Percentiles rank a stretch among this genome's conserved stretches.
These are phyloP conservation scores for Sylvilagus bachmani DNA, from an alignment of 2,113 vertebrate genomes.

Conservation along the genomic window DNA sequence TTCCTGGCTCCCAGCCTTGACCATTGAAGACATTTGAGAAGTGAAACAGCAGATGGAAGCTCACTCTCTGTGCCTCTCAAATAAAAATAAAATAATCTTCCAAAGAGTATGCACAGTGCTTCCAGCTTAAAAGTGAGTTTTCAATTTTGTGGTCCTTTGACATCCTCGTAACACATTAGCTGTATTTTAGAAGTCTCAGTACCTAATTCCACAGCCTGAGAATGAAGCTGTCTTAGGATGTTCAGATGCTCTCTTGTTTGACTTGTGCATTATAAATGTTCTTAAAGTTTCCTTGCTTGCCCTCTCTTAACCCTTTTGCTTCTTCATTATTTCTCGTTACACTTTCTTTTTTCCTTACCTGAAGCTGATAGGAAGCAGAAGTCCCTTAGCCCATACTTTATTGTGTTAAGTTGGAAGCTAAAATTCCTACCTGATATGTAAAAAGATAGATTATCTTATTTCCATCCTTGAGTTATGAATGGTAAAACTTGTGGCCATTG, in stretches of 20 bases:
- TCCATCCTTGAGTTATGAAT: constrained; percentile 47
- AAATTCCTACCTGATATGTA: constrained; percentile 34
- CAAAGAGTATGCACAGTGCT: constrained; percentile 71
- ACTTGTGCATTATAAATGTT: constrained; percentile 83
- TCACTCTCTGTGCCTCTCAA: too few species aligned
- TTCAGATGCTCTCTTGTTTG: constrained; percentile 80
- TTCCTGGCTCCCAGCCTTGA: too few species aligned
- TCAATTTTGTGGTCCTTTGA: constrained; percentile 80
- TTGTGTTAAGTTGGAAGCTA: constrained; percentile 53
- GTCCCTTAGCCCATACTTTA: not conserved
- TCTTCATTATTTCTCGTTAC: constrained; percentile 53
- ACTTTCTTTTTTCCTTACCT: constrained; percentile 15
- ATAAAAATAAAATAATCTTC: constrained; percentile 61
- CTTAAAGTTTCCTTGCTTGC: constrained; percentile 82
- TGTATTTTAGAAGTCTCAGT: constrained; percentile 78
- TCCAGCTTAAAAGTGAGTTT: constrained; percentile 82
- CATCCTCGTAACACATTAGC: constrained; percentile 58
- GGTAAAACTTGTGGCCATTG: constrained; percentile 2
- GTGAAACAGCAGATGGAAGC: too few species aligned
- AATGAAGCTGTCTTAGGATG: constrained; percentile 84
- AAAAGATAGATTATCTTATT: constrained; percentile 22
- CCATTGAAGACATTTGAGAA: too few species aligned
- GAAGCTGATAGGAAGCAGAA: constrained; percentile 45
- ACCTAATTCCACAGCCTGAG: constrained; percentile 79
- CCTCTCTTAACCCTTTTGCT: constrained; percentile 73